Evolutionary conservation across 30 jellyfish, hydroid and myxozoan species (phyloP), one percentile per base, ranked within the genome.

Genomic region (Aurelia aurita): DNA sequence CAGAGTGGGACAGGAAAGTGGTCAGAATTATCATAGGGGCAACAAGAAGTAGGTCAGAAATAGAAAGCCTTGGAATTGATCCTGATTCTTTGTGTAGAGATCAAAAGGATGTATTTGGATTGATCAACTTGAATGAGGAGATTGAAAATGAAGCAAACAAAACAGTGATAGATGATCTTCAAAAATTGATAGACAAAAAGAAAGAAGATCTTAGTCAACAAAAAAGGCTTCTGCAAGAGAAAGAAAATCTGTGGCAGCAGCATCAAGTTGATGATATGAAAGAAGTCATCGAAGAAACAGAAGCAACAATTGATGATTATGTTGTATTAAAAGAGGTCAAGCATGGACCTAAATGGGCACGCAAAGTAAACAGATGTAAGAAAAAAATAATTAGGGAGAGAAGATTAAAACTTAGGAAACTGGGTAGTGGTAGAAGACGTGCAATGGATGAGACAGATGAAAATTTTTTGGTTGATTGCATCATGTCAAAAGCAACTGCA

Each of bases 361-460:
- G 59, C 21, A 73, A 46, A 58, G 16, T 73, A 32, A 73, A 53
- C 46, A 45, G 85, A 51, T 27, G 62, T 18, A 70, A 47, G 23
- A 20, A 49, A 21, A 84, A 70, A 18, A 47, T 70, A n/a, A 71
- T 69, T 22, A 57, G 71, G 64, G 65, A 54, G 49, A 28, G 61
- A 46, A 46, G 87, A 12, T 35, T 60, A 75, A 72, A 72, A 51
- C 62, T 84, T 49, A 47, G 87, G 72, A 84, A 44, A 63, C 72
- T 21, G 21, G 72, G 87, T 25, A 59, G 79, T 66, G 91, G 91
- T 23, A 54, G 91, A 21, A 81, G 68, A 53, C 66, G 58, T 54
- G 20, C 54, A 29, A 62, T 81, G 85, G 85, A 81, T 81, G 84
- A 66, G 60, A 72, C 19, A 18, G 85, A 81, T 81, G 85, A 65